Base-by-base conservation (phyloP, 2,797 vertebrate species). In the Pampus argenteus region DNA sequence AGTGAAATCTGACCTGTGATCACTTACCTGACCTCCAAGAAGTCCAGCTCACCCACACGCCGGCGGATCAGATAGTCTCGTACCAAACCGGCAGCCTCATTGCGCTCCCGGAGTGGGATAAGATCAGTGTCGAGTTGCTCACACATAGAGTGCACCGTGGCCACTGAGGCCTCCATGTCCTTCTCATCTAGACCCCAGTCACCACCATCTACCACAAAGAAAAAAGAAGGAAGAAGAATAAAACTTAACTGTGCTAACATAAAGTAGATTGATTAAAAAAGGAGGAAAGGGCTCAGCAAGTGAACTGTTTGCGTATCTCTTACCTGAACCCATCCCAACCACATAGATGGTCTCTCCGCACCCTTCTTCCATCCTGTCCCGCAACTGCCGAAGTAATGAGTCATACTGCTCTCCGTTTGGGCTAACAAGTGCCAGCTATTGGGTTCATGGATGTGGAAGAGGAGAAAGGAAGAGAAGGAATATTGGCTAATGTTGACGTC, bases 321-420 rank as follows among this genome's bases (percentile, higher is more conserved):
- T 88, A 99, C 98, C 98, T 92, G 97, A 99, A 80, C 97, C 98
- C 94, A 98, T 97, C 36, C 98, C 98, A 76, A 99, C 94, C 87
- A 99, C 96, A 81, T 99, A 99, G 89, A 99, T 99, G 79, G 97
- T 99, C 92, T 99, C 98, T 70, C 98, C 98, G 67, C 97, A 97
- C 38, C 98, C 98, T 88, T 99, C 98, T 22, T 98, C 97, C 94
- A 99, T 98, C 69, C 98, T 94, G 86, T 98, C 97, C 63, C 95
- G 95, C 78, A 99, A 95, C 92, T 99, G 98, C 59, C 90, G 95
- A 18, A 99, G 95, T 83, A 99, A 94, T 18, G 94, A 97, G 90
- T 99, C 98, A 78, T 99, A 99, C 87, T 99, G 98, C 89, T 99
- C 98, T 78, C 96, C 96, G 50, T 95, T 97, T 22, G 98, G 98